Evolutionary conservation across 1,140 invertebrate species (phyloP), one percentile per base, ranked within the genome.

Genomic region (Antheraea mylitta): DNA sequence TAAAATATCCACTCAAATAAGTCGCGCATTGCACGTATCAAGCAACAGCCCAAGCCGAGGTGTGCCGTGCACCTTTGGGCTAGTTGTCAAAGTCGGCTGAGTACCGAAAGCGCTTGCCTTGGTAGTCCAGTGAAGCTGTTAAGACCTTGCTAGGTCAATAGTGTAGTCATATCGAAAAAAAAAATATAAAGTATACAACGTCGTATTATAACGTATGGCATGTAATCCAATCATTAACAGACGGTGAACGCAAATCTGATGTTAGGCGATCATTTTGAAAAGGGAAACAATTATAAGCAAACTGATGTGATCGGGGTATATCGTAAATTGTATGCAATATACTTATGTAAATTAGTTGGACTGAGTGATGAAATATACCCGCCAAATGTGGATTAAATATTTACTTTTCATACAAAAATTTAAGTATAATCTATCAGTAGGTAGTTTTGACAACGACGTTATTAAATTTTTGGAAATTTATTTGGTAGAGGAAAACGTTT

Each of bases 191-290:
- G 37, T 38, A n/a, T n/a, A n/a, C n/a, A 30, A 30, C 22, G 1
- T 42, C 11, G 11, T 10, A 8, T 16, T 53, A 53, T 53, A 53
- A 13, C 11, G 16, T 53, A 53, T 53, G 16, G 83, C 82, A 86
- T 88, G 81, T 82, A 73, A 81, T 69, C 68, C 67, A 65, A 77
- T 71, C 77, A 86, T 86, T 86, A 86, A 71, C 68, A 64, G 45
- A 53, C 45, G 18, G 45, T 48, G 77, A 87, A 87, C 85, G 83
- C 85, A 84, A 87, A 86, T 82, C 79, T 74, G 77, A 84, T 84
- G 87, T 87, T 86, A 89, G 78, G 61, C 76, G 77, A 81, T 83
- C 77, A 82, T 88, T 85, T 82, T 77, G 77, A 71, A 79, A 53
- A 73, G 82, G 80, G 81, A 83, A 84, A 73, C 74, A 61, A 79